phyloP scores from a whole-genome alignment of 2,888 invertebrate genomes.

The Idaea straminata region DNA sequence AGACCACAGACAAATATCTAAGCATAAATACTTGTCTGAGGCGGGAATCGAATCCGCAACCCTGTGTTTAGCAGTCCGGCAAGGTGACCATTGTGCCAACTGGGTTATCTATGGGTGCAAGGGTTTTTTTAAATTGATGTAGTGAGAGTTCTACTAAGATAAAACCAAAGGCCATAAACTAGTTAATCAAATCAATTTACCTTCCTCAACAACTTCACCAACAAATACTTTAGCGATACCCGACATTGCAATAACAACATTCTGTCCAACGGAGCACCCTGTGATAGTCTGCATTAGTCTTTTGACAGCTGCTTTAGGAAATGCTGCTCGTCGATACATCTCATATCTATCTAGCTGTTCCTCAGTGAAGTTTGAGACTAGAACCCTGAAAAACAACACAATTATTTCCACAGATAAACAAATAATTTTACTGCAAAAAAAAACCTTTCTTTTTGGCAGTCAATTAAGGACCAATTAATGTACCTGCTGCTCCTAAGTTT shows the following conservation, averaged over 20 bases:
- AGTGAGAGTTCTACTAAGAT: too few species aligned
- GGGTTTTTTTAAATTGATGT: too few species aligned
- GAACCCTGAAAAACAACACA: conserved; percentile 83
- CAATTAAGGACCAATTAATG: too few species aligned
- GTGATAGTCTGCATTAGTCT: conserved; percentile 98
- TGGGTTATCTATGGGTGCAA: too few species aligned
- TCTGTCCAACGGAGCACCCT: conserved; percentile 97
- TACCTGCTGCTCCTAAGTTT: too few species aligned
- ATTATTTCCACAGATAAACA: background rate
- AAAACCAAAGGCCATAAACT: too few species aligned
- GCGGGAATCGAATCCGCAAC: too few species aligned
- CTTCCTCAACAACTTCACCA: conserved; percentile 99
- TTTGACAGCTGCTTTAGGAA: conserved; percentile 98
- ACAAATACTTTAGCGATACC: conserved; percentile 99
- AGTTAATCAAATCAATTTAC: conserved; percentile 63
- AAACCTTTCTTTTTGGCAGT: too few species aligned
- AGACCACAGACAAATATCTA: too few species aligned
- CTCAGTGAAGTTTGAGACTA: conserved; percentile 99
- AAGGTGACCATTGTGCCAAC: too few species aligned
- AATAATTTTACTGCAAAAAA: background rate
- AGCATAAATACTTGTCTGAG: too few species aligned
- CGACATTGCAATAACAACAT: conserved; percentile 99
- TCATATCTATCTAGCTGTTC: conserved; percentile 99
- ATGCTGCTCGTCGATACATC: conserved; percentile 98
- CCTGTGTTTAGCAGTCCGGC: too few species aligned